Conservation (phyloP, 2,113 vertebrate species). For the Phoenicopterus ruber region DNA sequence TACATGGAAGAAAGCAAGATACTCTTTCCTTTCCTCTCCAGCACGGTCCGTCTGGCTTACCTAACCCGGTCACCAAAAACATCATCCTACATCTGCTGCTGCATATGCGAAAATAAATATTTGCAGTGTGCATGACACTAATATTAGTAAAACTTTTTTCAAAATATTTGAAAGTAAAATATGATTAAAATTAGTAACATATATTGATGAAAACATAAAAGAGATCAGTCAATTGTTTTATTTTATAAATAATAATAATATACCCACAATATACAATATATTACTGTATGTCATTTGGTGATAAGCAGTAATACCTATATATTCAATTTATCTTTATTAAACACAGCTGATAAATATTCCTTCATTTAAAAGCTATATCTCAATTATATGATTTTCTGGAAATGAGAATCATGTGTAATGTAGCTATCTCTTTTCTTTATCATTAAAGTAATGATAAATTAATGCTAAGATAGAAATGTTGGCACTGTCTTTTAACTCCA, state of each 20-base stretch:
- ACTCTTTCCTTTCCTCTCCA: neutral
- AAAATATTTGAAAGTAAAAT: neutral
- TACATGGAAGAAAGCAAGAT: neutral
- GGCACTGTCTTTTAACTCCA: neutral
- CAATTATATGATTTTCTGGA: neutral
- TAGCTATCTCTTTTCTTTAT: neutral
- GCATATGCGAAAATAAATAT: neutral
- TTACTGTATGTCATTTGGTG: neutral
- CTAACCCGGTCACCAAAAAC: neutral
- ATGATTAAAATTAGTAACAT: neutral
- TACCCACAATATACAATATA: neutral
- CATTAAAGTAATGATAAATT: neutral
- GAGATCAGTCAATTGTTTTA: neutral
- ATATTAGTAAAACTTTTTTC: neutral
- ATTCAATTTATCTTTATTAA: neutral
- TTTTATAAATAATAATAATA: neutral
- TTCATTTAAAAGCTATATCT: neutral
- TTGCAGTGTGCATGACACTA: neutral
- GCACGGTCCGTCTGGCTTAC: neutral
- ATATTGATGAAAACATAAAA: neutral
- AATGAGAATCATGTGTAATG: neutral
- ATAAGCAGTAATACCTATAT: neutral
- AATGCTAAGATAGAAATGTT: neutral
- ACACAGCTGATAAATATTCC: neutral
- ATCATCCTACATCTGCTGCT: neutral